These are phyloP conservation scores for Diabrotica balteata DNA, from an alignment of 2,888 invertebrate species.

Conservation along the genomic window DNA sequence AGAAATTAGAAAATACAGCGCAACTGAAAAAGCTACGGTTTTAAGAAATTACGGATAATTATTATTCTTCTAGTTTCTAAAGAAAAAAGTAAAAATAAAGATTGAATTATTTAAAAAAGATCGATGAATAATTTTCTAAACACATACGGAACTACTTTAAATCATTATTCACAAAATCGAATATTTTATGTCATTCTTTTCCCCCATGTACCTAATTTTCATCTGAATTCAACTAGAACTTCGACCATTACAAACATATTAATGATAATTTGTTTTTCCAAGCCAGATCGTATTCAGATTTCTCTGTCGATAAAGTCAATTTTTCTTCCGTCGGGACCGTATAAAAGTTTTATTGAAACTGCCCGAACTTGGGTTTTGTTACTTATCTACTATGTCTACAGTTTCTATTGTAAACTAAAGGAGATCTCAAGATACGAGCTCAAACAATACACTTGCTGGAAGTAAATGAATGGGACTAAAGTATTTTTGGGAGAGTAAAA, in stretches of 20 bases:
- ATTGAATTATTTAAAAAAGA: too few species aligned
- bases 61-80: too few species aligned
- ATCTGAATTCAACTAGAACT: too few species aligned
- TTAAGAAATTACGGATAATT: too few species aligned
- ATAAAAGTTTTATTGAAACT: conserved; percentile 1
- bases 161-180: too few species aligned
- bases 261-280: neutral
- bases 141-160: too few species aligned
- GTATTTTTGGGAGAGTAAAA: neutral
- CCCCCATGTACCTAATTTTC: too few species aligned
- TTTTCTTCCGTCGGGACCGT: neutral
- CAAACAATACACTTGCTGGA: neutral
- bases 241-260: neutral
- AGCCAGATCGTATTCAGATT: neutral
- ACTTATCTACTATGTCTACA: neutral
- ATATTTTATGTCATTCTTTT: too few species aligned
- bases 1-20: too few species aligned
- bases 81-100: too few species aligned
- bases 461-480: neutral
- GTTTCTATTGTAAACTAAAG: conserved; percentile 2
- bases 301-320: neutral
- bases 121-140: too few species aligned
- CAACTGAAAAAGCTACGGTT: too few species aligned
- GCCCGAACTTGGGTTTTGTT: neutral
- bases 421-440: neutral